phyloP scores from a whole-genome alignment of 37 sponge, comb jelly and placozoan genomes.

The Lycopodina hypogea region DNA sequence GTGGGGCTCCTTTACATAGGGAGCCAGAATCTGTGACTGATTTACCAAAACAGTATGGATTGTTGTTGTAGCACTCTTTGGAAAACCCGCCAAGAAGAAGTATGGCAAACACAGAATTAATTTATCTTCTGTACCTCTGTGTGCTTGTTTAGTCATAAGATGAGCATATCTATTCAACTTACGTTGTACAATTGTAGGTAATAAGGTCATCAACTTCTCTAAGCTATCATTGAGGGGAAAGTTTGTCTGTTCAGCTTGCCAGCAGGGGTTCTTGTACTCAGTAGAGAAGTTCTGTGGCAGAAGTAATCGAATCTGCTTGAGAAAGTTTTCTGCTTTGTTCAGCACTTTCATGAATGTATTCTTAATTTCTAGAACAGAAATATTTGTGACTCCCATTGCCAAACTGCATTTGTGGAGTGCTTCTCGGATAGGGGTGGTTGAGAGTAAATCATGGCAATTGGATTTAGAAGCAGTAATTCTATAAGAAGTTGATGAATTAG shows the following conservation, averaged over 20 bases:
- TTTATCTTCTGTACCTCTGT: neutral
- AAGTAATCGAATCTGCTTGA: conserved; percentile 1
- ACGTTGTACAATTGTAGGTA: neutral
- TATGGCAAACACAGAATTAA: conserved; percentile 22
- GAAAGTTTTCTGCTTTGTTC: neutral
- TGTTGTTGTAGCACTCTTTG: conserved; percentile 43
- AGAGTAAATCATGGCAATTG: no score
- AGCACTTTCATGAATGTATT: neutral
- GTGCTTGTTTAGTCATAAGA: neutral
- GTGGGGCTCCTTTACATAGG: conserved; percentile 31
- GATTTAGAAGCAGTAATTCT: no score
- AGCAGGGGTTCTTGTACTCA: conserved; percentile 24
- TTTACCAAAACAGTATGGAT: conserved; percentile 1
- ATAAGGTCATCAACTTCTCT: no score
- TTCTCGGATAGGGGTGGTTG: neutral
- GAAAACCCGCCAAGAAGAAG: conserved; percentile 47
- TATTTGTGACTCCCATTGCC: neutral
- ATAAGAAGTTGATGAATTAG: no score
- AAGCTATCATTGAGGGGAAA: neutral
- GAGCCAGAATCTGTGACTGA: conserved; percentile 16
- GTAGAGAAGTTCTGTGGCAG: conserved; percentile 9
- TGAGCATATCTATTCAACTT: neutral
- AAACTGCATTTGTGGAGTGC: conserved; percentile 6
- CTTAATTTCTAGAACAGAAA: neutral
- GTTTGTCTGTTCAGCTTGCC: neutral